Evolutionary conservation across 2,888 invertebrate genomes (phyloP).

Genomic region (Synergus laeviventris): DNA sequence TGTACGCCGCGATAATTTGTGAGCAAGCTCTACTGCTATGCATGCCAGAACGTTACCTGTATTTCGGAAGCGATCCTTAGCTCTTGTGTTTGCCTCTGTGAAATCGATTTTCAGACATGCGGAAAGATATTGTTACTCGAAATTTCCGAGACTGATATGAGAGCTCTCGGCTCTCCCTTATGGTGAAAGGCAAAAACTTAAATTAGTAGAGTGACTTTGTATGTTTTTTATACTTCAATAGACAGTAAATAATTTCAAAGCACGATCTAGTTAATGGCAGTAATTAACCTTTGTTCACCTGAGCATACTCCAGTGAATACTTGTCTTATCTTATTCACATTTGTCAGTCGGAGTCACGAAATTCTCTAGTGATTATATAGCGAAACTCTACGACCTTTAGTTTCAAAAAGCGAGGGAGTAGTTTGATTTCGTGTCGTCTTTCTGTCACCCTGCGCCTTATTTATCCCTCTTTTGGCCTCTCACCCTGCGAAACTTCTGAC

Average conservation of each 20-base stretch:
- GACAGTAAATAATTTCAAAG: slow-evolving; percentile 2
- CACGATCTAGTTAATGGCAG: neutral
- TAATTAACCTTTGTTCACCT: slow-evolving; percentile 17
- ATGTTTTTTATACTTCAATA: neutral
- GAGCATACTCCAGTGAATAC: slow-evolving; percentile 10
- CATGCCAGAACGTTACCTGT: slow-evolving; percentile 15
- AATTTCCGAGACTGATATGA: neutral
- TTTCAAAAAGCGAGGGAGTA: slow-evolving; percentile 12
- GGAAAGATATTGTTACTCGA: slow-evolving; percentile 19
- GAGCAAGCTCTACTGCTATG: slow-evolving; percentile 50
- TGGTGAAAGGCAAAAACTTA: neutral
- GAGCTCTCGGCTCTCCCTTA: neutral
- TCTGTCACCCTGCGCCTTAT: slow-evolving; percentile 6
- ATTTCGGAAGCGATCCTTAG: slow-evolving; percentile 10
- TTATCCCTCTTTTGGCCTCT: neutral
- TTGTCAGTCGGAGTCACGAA: slow-evolving; percentile 17
- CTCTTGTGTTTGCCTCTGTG: slow-evolving; percentile 6
- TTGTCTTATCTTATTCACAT: slow-evolving; percentile 31
- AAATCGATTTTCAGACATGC: slow-evolving; percentile 19
- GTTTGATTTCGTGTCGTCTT: slow-evolving; percentile 28
- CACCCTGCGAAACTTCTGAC: neutral
- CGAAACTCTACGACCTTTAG: neutral
- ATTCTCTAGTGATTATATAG: slow-evolving; percentile 8
- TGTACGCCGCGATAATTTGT: slow-evolving; percentile 68
- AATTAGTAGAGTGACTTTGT: neutral